phyloP scores from a whole-genome alignment of 2,888 invertebrate genomes.

The Oxyteleia sp. region DNA sequence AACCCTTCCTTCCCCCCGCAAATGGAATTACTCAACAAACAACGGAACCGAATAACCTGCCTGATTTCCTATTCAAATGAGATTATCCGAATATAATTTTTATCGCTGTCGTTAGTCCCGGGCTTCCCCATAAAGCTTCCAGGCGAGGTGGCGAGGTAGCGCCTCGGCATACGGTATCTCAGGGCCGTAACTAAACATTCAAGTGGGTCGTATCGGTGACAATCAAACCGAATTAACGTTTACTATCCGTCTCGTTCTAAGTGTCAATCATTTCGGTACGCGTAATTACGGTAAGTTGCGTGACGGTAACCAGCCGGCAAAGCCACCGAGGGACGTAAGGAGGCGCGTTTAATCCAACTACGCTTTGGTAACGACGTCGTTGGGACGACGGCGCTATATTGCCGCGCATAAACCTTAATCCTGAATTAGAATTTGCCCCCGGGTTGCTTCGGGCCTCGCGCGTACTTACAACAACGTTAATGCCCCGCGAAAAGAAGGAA shows the following conservation, averaged over 20 bases:
- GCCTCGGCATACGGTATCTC: neutral
- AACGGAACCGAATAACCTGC: slow-evolving; percentile 22
- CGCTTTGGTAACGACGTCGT: slow-evolving; percentile 80
- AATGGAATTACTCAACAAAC: slow-evolving; percentile 37
- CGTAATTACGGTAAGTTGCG: slow-evolving; percentile 76
- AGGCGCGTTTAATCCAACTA: slow-evolving; percentile 82
- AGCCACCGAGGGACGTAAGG: slow-evolving; percentile 75
- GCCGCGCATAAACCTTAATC: slow-evolving; percentile 81
- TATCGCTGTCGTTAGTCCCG: slow-evolving; percentile 40
- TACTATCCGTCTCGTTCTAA: slow-evolving; percentile 74
- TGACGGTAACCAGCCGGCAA: slow-evolving; percentile 75
- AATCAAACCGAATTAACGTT: slow-evolving; percentile 81
- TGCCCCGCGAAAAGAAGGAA: slow-evolving; percentile 58
- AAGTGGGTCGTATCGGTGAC: slow-evolving; percentile 60
- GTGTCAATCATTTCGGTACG: slow-evolving; percentile 79
- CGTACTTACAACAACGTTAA: slow-evolving; percentile 63
- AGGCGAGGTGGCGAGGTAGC: too few species aligned
- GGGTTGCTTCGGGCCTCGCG: slow-evolving; percentile 44
- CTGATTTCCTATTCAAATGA: slow-evolving; percentile 56
- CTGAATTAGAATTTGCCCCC: slow-evolving; percentile 80
- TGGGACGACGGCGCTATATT: slow-evolving; percentile 73
- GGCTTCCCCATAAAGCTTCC: slow-evolving; percentile 18
- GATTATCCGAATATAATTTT: slow-evolving; percentile 63
- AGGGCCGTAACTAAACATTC: slow-evolving; percentile 38
- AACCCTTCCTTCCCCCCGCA: neutral